These are phyloP conservation scores for Remorina albescens DNA, from an alignment of 2,797 vertebrate genomes.

Conservation along the genomic window DNA sequence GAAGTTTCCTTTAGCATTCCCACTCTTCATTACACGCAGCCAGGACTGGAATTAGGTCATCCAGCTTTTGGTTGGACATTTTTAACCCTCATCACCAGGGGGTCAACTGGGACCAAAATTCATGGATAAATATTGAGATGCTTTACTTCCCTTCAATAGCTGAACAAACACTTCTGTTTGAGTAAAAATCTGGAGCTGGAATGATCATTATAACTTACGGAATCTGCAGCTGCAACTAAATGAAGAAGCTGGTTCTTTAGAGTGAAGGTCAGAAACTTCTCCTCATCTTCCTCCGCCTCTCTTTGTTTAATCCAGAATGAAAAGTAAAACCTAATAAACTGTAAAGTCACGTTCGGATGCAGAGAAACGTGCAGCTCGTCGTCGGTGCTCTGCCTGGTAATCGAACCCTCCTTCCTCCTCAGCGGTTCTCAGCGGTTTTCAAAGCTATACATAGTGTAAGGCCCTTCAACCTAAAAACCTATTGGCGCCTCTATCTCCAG, in stretches of 20 bases:
- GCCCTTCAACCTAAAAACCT: conserved; percentile 1
- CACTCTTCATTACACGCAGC: neutral
- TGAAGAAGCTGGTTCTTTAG: neutral
- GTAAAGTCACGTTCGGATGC: conserved; percentile 1
- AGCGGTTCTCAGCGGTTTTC: conserved; percentile 49
- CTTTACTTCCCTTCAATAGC: neutral
- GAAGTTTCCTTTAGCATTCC: neutral
- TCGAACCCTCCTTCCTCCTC: conserved; percentile 27
- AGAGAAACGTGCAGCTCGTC: neutral
- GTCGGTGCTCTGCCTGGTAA: conserved; percentile 8
- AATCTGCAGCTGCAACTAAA: conserved; percentile 2
- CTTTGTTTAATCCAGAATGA: neutral
- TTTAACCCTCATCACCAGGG: neutral
- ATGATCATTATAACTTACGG: neutral
- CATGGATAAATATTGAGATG: too few species aligned
- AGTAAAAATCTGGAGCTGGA: accelerated
- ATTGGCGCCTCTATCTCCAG: conserved; percentile 23
- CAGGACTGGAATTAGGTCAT: neutral
- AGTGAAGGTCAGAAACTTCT: neutral
- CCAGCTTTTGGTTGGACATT: neutral
- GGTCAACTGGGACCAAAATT: too few species aligned
- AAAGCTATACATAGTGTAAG: conserved; percentile 60
- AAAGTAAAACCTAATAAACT: neutral
- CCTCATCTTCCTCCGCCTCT: neutral
- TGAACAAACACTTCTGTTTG: neutral